Base-by-base conservation (phyloP, 1,140 invertebrate genomes). In the Leptinotarsa defecta region DNA sequence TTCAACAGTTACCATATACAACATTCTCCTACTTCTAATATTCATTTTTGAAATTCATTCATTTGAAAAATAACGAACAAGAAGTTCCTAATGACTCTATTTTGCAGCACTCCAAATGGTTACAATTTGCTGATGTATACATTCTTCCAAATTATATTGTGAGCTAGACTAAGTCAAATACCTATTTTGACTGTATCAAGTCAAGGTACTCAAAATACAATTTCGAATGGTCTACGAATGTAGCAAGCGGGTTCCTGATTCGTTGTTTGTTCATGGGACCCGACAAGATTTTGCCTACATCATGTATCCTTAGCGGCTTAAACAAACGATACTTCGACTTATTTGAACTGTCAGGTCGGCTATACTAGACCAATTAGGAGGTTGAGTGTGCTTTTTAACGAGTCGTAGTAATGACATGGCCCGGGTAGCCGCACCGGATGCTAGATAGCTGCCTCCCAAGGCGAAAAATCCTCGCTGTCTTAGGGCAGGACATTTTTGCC, bases 301-400 rank as follows among this genome's bases (percentile, higher is more conserved):
- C 76, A 57, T 57, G 52, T 57, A 57, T 57, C 52, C 52, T 57
- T 57, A 71, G 71, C 77, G 75, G 77, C 43, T 24, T 74, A 79
- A 79, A 76, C 76, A 79, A 79, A 79, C 70, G 76, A 57, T 57
- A 57, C 68, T 77, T 79, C 69, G 34, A 73, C 61, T 65, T 73
- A 73, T 73, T 73, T 65, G 78, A 79, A 79, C 76, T 79, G 76
- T 78, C 79, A 76, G 77, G 73, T 61, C 72, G 77, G 76, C 68
- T 77, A 68, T 78, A 78, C 71, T 77, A 77, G 77, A 79, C 77
- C 79, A 80, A 80, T 80, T 80, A 78, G 79, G 76, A 77, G 75
- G 77, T 78, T 74, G 79, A 78, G 77, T 80, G 79, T 76, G 77
- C 79, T 80, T 78, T 80, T 80, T 80, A 80, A 80, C 79, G 79